phyloP scores from a whole-genome alignment of 2,113 vertebrate genomes.

The Crotalus helleri region DNA sequence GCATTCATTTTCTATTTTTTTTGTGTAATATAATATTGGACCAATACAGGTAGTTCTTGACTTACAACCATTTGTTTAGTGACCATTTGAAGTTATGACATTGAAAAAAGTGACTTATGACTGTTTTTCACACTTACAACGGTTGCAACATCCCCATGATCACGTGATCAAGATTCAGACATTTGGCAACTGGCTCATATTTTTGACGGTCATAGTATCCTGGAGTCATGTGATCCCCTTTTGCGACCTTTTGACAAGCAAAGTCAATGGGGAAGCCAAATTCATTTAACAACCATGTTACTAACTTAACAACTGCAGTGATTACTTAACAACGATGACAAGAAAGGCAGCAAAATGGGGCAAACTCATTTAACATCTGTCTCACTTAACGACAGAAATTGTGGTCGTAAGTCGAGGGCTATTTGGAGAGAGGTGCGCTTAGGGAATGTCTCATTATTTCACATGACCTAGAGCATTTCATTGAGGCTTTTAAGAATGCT shows the following conservation, averaged over 20 bases:
- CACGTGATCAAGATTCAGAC: background rate
- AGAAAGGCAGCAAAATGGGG: background rate
- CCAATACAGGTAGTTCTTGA: slow-evolving; percentile 35
- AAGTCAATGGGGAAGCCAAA: background rate
- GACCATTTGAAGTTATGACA: background rate
- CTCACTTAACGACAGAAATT: background rate
- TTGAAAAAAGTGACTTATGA: background rate
- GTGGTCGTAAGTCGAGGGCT: background rate
- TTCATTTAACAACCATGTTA: background rate
- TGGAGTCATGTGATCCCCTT: background rate
- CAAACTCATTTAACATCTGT: background rate
- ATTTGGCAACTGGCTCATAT: background rate
- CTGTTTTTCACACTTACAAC: background rate
- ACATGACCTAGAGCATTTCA: slow-evolving; percentile 42
- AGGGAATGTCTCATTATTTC: slow-evolving; percentile 59
- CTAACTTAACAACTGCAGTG: background rate
- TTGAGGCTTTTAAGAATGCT: slow-evolving; percentile 9
- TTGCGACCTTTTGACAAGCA: background rate
- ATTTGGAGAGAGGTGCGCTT: slow-evolving; percentile 50
- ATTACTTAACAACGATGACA: background rate
- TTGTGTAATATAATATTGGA: slow-evolving; percentile 47
- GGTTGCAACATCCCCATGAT: background rate
- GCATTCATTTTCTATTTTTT: background rate
- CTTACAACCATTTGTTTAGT: background rate
- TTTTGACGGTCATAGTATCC: background rate